A percentile compares a stretch with the other conserved stretches of the same genome.
phyloP scores from a whole-genome alignment of 1,140 invertebrate genomes.

The Zaprionus camerounensis region DNA sequence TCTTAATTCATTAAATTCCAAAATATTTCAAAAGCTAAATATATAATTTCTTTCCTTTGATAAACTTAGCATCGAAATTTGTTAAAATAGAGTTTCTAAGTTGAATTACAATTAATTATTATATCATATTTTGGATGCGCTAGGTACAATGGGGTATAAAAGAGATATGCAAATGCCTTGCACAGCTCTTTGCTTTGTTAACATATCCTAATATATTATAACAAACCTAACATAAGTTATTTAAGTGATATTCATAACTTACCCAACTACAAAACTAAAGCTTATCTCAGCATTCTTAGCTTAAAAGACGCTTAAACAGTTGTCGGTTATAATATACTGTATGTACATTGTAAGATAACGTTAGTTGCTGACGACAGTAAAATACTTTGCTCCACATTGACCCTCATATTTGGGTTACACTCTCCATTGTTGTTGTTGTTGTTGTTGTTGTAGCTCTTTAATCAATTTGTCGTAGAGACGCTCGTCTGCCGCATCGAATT shows the following conservation, averaged over 20 bases:
- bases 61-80: neutral
- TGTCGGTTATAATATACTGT: neutral
- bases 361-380: conserved; percentile 23
- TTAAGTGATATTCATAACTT: neutral
- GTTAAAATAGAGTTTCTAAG: neutral
- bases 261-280: neutral
- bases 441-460: conserved; percentile 12
- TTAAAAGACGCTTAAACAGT: neutral
- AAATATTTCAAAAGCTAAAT: neutral
- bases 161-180: no score
- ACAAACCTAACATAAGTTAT: neutral
- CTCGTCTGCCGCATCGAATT: conserved; percentile 40
- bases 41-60: neutral
- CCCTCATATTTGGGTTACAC: neutral
- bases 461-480: conserved; percentile 36
- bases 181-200: neutral
- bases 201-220: neutral
- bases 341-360: conserved; percentile 16
- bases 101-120: neutral
- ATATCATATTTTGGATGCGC: neutral
- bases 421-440: neutral
- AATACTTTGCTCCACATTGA: neutral
- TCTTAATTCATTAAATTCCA: no score
- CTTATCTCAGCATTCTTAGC: neutral
- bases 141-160: neutral